Evolutionary conservation across 2,113 vertebrate species (phyloP).

Genomic region (Cathartes aura): DNA sequence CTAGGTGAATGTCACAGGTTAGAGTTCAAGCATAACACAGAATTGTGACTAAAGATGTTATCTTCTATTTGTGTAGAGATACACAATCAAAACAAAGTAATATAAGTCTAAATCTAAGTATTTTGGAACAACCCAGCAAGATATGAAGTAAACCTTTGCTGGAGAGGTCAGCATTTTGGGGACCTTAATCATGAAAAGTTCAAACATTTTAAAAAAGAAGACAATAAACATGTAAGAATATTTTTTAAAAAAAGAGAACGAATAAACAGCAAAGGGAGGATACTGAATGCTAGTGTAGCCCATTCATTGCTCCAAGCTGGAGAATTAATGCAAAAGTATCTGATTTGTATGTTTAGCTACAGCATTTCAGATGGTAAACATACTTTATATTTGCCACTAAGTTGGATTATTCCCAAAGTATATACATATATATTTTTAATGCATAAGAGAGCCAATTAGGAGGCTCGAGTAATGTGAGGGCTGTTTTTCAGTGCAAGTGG

Average conservation of each 20-base stretch:
- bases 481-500: background rate
- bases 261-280: background rate
- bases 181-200: background rate
- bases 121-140: background rate
- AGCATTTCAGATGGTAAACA: background rate
- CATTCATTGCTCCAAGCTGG: background rate
- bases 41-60: conserved; percentile 72
- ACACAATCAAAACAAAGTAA: conserved; percentile 40
- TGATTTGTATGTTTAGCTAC: background rate
- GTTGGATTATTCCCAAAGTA: background rate
- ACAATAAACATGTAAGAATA: background rate
- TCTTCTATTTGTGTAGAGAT: conserved; percentile 66
- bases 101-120: background rate
- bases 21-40: conserved; percentile 70
- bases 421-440: background rate
- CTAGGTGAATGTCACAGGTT: conserved; percentile 78
- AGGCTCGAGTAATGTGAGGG: background rate
- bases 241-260: background rate
- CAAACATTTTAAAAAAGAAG: background rate
- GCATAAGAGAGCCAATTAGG: background rate
- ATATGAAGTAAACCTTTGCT: conserved; percentile 2
- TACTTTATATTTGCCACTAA: background rate
- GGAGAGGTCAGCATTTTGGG: background rate
- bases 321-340: background rate
- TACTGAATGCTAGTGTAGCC: background rate